Percentiles rank a stretch among this genome's conserved stretches.
These are phyloP conservation scores for Calidris pygmaea DNA, from an alignment of 2,113 vertebrate genomes.

Conservation along the genomic window DNA sequence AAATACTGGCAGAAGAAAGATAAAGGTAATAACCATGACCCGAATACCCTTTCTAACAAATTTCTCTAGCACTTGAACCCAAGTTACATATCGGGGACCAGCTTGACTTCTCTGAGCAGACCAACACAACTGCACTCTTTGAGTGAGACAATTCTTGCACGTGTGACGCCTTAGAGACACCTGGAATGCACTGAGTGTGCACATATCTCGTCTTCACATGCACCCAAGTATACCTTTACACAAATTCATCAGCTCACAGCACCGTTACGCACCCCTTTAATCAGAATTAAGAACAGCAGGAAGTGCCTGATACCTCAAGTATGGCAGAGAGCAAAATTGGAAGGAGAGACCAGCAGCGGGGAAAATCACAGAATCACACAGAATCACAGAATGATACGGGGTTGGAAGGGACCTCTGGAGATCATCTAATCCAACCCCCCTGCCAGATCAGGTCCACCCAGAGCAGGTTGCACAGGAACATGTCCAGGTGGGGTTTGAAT, in stretches of 20 bases:
- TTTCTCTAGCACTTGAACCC: not conserved
- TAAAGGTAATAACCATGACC: not conserved
- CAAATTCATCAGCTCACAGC: not conserved
- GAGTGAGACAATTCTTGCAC: not conserved
- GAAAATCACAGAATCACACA: not conserved
- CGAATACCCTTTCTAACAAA: not conserved
- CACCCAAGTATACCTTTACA: not conserved
- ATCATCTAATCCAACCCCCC: too few species aligned
- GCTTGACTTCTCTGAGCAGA: not conserved
- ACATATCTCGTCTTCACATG: accelerated
- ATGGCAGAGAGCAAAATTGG: not conserved
- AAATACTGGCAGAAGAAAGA: not conserved
- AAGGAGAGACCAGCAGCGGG: not conserved
- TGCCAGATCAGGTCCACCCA: too few species aligned
- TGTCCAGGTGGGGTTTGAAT: too few species aligned
- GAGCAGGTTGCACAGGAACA: too few species aligned
- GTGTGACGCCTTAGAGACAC: accelerated
- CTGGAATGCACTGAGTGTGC: not conserved
- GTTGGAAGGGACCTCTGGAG: too few species aligned
- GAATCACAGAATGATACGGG: too few species aligned
- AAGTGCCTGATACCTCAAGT: not conserved
- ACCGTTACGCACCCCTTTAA: not conserved
- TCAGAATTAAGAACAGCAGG: not conserved
- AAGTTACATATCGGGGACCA: not conserved
- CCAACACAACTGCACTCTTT: not conserved